Percentiles rank a stretch among this genome's conserved stretches.
Conservation (phyloP, 2,888 invertebrate species). For the Spodoptera littoralis region DNA sequence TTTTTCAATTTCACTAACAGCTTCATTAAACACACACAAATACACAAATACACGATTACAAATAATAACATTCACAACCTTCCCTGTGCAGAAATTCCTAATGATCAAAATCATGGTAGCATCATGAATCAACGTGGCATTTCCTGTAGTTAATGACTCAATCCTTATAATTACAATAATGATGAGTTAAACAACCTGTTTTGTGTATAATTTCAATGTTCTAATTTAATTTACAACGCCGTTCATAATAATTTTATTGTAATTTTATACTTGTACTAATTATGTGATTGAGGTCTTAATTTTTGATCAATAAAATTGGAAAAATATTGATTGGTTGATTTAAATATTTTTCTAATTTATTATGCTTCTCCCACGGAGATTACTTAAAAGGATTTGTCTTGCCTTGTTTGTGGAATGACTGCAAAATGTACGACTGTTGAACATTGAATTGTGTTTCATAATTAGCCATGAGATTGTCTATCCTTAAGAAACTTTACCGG, state of each 20-base stretch:
- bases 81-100: slow-evolving; percentile 20
- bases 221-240: slow-evolving; percentile 11
- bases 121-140: slow-evolving; percentile 41
- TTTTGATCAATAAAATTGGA: slow-evolving; percentile 1
- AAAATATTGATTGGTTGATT: not conserved
- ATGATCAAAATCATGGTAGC: slow-evolving; percentile 10
- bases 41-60: not conserved
- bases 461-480: too few relatives aligned
- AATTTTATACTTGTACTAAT: slow-evolving; percentile 30
- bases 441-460: too few relatives aligned
- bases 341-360: not conserved
- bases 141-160: slow-evolving; percentile 58
- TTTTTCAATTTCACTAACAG: too few relatives aligned
- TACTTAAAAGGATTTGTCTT: too few relatives aligned
- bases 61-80: not conserved
- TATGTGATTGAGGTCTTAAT: slow-evolving; percentile 3
- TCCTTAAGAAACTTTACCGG: too few relatives aligned
- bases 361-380: too few relatives aligned
- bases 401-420: too few relatives aligned
- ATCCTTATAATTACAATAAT: slow-evolving; percentile 47
- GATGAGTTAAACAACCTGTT: slow-evolving; percentile 25
- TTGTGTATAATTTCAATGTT: slow-evolving; percentile 21
- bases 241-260: slow-evolving; percentile 32
- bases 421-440: too few relatives aligned
- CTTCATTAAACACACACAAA: too few relatives aligned